Conservation (phyloP, 2,113 vertebrate species). For the Nymphicus hollandicus region DNA sequence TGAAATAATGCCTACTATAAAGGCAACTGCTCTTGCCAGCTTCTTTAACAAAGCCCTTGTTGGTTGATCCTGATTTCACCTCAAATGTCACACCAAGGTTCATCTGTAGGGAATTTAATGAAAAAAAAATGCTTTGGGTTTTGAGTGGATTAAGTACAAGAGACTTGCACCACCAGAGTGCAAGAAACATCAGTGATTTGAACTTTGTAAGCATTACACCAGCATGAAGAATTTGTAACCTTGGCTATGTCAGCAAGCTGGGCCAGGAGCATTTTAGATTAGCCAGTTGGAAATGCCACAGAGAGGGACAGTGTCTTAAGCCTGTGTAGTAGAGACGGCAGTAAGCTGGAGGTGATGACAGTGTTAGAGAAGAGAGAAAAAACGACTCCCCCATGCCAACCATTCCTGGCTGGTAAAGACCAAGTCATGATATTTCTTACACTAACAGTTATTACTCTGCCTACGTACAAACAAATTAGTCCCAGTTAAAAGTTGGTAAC, state of each 20-base stretch:
- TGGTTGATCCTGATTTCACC: neutral
- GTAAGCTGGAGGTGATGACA: neutral
- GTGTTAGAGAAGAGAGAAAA: neutral
- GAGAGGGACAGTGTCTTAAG: neutral
- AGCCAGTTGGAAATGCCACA: neutral
- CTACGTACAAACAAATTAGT: neutral
- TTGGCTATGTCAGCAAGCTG: neutral
- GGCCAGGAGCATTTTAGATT: neutral
- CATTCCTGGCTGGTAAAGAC: neutral
- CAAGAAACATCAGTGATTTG: neutral
- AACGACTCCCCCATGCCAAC: neutral
- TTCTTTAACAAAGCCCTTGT: neutral
- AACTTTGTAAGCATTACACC: neutral
- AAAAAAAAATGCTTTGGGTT: neutral
- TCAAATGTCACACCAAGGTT: neutral
- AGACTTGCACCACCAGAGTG: neutral
- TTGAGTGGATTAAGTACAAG: neutral
- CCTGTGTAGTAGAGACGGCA: neutral
- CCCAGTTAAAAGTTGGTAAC: neutral
- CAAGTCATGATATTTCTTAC: neutral
- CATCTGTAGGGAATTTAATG: neutral
- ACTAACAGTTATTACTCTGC: neutral
- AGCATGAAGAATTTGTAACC: neutral
- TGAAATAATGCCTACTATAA: slow-evolving; percentile 19
- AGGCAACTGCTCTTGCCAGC: neutral